Evolutionary conservation across 2,113 vertebrate species (phyloP), one percentile per base, ranked within the genome.

Genomic region (Amphiprion ocellaris): DNA sequence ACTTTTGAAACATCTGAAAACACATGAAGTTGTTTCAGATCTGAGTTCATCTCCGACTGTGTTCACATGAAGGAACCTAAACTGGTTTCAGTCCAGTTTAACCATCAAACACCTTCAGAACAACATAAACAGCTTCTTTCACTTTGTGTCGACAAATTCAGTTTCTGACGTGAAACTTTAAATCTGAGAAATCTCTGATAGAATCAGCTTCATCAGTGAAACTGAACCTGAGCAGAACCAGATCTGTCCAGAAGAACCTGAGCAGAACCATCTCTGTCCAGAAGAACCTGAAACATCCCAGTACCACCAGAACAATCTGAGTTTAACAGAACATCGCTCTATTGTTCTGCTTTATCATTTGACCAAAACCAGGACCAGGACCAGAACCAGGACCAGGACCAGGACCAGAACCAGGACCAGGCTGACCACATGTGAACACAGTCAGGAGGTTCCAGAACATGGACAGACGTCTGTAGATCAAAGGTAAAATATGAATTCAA

Each of bases 351-450:
- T 37, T 37, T 33, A 33, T 33, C 7, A 33, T 3, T 3, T 3
- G 26, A 26, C 26, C 26, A 33, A 1, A 6, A 33, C 30, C 30
- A 33, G 30, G 1, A 33, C 30, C 30, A 33, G 30, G 7, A 33
- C 30, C 33, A 37, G 33, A 1, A 37, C 33, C 33, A 10, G 33
- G 1, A 33, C 30, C 30, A 33, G 30, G 7, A 33, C 30, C 33
- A 37, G 33, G 7, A 37, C 33, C 33, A 10, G 33, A 10, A 9
- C 33, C 33, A 10, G 33, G 7, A 9, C 33, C 30, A 5, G 30
- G 30, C 30, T 8, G 33, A 4, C 46, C 16, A 53, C 55, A 50
- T 79, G 86, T 82, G 74, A 86, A 84, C 83, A 54, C 23, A 74
- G 77, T 33, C 2, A 30, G 30, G n/a, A 9, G 67, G 47, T 10